Conservation (phyloP, 2,797 vertebrate genomes). For the Sandelia bainsii region DNA sequence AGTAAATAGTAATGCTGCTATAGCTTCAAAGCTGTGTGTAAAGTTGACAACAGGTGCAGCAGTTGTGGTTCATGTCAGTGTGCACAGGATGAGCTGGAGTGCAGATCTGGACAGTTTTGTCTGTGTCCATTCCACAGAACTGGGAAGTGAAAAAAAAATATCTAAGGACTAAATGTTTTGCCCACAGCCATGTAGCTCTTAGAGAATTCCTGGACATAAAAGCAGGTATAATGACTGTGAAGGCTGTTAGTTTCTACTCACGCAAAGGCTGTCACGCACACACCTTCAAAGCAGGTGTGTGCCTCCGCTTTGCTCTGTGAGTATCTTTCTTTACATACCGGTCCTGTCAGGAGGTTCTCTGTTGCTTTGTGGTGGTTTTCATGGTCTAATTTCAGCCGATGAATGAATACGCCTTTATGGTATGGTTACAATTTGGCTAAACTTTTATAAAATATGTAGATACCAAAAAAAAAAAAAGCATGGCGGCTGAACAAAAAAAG, state of each 20-base stretch:
- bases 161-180: slow-evolving; percentile 55
- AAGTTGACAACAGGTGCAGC: slow-evolving; percentile 12
- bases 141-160: slow-evolving; percentile 2
- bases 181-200: slow-evolving; percentile 66
- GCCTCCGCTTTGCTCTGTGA: slow-evolving; percentile 23
- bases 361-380: slow-evolving; percentile 34
- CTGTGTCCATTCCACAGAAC: slow-evolving; percentile 51
- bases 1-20: not conserved
- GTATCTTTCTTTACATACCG: slow-evolving; percentile 57
- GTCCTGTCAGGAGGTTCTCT: slow-evolving; percentile 33
- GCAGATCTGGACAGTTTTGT: slow-evolving; percentile 23
- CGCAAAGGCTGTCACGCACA: slow-evolving; percentile 73
- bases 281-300: slow-evolving; percentile 73
- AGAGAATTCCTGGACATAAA: slow-evolving; percentile 80
- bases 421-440: not conserved
- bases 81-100: slow-evolving; percentile 30
- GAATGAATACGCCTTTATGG: slow-evolving; percentile 1
- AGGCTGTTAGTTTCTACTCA: slow-evolving; percentile 71
- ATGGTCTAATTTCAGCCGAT: slow-evolving; percentile 36
- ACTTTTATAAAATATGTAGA: not conserved
- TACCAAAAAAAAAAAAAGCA: not conserved
- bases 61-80: slow-evolving; percentile 11
- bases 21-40: not conserved
- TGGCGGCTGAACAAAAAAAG: not conserved
- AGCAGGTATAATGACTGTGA: slow-evolving; percentile 80